Evolutionary conservation across 2,888 invertebrate species (phyloP).

Genomic region (Neocrepidodera transversa): DNA sequence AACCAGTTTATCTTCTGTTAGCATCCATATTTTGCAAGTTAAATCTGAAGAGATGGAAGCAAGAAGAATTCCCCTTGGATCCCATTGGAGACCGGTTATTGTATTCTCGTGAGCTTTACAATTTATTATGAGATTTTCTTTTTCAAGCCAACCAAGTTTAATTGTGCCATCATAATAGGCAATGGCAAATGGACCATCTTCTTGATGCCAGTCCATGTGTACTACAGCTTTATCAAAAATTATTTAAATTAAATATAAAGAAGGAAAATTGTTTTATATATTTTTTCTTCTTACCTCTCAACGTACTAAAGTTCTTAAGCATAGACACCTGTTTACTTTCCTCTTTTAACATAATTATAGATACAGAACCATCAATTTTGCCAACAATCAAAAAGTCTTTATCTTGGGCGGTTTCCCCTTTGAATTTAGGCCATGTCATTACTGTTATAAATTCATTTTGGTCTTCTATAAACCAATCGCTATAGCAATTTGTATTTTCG

Average conservation of each 20-base stretch:
- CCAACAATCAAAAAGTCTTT: conserved; percentile 63
- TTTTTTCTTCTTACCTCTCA: conserved; percentile 50
- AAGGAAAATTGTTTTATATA: too few relatives aligned
- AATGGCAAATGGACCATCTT: conserved; percentile 65
- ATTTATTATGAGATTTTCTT: conserved; percentile 53
- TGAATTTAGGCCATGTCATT: conserved; percentile 62
- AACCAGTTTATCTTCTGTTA: conserved; percentile 51
- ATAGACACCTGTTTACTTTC: conserved; percentile 51
- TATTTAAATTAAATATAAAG: too few relatives aligned
- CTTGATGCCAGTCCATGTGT: conserved; percentile 65
- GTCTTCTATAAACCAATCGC: conserved; percentile 59
- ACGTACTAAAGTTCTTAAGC: conserved; percentile 55
- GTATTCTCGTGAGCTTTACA: conserved; percentile 59
- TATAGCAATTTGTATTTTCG: conserved; percentile 46
- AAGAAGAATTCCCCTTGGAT: conserved; percentile 61
- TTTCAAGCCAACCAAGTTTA: conserved; percentile 58
- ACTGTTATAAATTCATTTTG: conserved; percentile 62
- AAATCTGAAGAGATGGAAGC: conserved; percentile 63
- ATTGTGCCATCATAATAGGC: conserved; percentile 65
- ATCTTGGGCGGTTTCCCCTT: conserved; percentile 35
- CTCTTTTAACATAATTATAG: conserved; percentile 54
- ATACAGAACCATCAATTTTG: conserved; percentile 63
- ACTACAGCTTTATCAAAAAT: conserved; percentile 61
- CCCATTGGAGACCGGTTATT: conserved; percentile 62
- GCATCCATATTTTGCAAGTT: conserved; percentile 61